Conservation (phyloP, 1,140 invertebrate genomes). For the Chrysomallon squamiferum region DNA sequence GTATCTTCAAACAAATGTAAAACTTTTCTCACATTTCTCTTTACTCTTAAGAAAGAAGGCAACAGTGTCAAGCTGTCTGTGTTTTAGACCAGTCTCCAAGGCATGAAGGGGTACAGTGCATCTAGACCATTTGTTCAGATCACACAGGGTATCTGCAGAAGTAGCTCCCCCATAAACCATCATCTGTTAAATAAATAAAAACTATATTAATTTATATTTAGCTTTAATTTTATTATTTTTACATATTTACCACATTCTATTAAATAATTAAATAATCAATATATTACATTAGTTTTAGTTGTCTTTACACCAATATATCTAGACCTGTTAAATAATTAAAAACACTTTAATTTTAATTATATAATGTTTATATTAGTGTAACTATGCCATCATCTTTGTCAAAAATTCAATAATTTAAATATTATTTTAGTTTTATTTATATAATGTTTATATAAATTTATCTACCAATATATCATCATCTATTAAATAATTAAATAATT, state of each 20-base stretch:
- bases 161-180: constrained; percentile 55
- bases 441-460: background rate
- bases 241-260: background rate
- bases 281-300: background rate
- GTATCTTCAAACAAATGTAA: too few relatives aligned
- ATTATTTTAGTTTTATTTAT: background rate
- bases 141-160: constrained; percentile 51
- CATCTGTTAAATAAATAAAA: constrained; percentile 35
- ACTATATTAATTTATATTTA: background rate
- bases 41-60: constrained; percentile 61
- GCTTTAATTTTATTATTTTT: background rate
- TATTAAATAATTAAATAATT: background rate
- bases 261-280: background rate
- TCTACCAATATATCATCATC: background rate
- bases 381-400: background rate
- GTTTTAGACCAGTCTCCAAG: constrained; percentile 55
- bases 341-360: background rate
- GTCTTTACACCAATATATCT: background rate
- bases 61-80: constrained; percentile 61
- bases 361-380: background rate
- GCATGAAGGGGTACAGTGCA: constrained; percentile 54
- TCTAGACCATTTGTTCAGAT: constrained; percentile 53
- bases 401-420: background rate
- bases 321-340: background rate
- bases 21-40: constrained; percentile 52